Percentiles rank a stretch among this genome's conserved stretches.
These are phyloP conservation scores for Eulemur mongoz DNA, from an alignment of 2,797 vertebrate genomes.

Conservation along the genomic window DNA sequence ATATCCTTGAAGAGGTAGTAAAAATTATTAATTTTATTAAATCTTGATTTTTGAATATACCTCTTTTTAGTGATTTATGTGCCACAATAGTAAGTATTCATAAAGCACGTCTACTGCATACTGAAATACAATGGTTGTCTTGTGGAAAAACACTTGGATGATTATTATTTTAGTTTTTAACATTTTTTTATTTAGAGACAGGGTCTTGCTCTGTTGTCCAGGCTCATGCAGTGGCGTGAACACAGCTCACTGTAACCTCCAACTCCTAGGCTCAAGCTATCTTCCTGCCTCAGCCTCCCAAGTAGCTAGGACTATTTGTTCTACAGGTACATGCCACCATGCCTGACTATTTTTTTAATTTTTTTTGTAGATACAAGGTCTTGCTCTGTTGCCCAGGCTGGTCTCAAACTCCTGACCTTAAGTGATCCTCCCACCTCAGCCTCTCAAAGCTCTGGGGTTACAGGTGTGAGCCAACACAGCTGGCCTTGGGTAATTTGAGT, in stretches of 20 bases:
- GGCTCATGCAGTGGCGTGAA: background rate
- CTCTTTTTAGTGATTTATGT: background rate
- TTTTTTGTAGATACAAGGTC: too few relatives aligned
- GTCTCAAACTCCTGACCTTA: too few relatives aligned
- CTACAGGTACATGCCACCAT: background rate
- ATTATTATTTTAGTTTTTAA: background rate
- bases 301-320: background rate
- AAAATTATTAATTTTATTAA: background rate
- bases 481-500: background rate
- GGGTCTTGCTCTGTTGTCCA: background rate
- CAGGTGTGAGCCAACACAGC: background rate
- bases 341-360: too few relatives aligned
- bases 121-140: background rate
- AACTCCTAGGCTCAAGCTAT: background rate
- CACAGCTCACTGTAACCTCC: background rate
- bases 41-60: background rate
- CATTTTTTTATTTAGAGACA: background rate
- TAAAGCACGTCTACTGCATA: background rate
- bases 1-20: background rate
- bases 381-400: too few relatives aligned
- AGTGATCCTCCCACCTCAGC: too few relatives aligned
- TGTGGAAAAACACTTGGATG: background rate
- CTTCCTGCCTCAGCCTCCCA: background rate
- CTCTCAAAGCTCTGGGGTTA: background rate
- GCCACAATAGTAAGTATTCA: background rate